Evolutionary conservation across 2,797 vertebrate species (phyloP).

Genomic region (Phoeniculus purpureus): DNA sequence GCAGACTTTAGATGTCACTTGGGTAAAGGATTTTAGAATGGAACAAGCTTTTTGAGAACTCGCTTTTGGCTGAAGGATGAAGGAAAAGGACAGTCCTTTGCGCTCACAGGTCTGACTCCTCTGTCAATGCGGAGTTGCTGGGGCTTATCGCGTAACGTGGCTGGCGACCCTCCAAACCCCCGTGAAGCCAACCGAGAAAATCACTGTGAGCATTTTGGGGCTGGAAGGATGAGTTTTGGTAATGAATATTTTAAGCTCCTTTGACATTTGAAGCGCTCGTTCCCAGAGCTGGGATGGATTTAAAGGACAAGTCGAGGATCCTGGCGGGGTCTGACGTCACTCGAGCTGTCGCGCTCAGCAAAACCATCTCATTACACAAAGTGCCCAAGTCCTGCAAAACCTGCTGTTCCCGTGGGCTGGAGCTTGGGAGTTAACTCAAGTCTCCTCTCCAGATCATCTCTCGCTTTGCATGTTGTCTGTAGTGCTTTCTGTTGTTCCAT

Average conservation of each 20-base stretch:
- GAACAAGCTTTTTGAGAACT: neutral
- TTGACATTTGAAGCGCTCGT: neutral
- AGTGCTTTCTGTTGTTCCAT: neutral
- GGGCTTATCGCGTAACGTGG: neutral
- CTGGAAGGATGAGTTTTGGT: constrained; percentile 21
- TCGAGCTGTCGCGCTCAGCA: neutral
- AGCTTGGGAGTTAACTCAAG: neutral
- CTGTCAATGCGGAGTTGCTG: neutral
- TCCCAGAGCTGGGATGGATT: constrained; percentile 14
- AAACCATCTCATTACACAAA: neutral
- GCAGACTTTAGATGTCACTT: neutral
- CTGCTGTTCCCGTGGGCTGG: neutral
- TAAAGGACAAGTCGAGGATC: neutral
- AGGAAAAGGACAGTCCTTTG: neutral
- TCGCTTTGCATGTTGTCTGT: neutral
- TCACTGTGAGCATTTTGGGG: neutral
- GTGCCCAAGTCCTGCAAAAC: neutral
- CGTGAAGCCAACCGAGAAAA: constrained; percentile 33
- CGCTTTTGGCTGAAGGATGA: neutral
- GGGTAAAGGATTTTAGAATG: constrained; percentile 14
- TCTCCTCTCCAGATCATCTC: neutral
- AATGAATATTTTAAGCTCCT: constrained; percentile 57
- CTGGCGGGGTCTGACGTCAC: neutral
- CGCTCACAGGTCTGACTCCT: neutral
- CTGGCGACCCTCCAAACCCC: neutral